Evolutionary conservation across 2,888 invertebrate genomes (phyloP).

Genomic region (Blastobasis adustella): DNA sequence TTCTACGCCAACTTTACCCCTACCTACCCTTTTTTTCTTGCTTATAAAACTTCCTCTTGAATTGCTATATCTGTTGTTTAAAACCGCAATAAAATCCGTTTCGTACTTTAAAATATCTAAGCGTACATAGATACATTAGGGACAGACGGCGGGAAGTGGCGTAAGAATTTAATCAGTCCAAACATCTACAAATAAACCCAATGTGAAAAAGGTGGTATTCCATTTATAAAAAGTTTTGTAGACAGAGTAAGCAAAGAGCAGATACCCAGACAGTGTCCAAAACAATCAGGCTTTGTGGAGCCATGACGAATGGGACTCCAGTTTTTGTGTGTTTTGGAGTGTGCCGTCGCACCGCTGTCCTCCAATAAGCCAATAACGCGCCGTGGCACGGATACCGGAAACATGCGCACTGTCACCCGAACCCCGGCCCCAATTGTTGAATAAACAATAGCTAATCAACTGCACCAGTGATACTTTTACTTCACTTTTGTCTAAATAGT

Average conservation of each 20-base stretch:
- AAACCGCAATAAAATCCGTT: no score
- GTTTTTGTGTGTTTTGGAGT: conserved; percentile 67
- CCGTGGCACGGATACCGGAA: conserved; percentile 54
- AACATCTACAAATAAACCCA: conserved; percentile 26
- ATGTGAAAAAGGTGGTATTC: conserved; percentile 29
- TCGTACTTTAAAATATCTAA: no score
- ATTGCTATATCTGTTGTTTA: no score
- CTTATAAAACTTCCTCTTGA: no score
- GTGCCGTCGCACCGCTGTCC: conserved; percentile 45
- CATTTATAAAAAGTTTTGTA: conserved; percentile 44
- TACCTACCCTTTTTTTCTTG: no score
- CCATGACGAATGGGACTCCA: conserved; percentile 62
- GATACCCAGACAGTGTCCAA: conserved; percentile 28
- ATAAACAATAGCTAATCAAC: conserved; percentile 41
- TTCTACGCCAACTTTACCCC: no score
- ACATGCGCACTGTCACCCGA: conserved; percentile 46
- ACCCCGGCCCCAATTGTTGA: conserved; percentile 55
- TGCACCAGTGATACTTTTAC: neutral
- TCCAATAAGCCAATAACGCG: conserved; percentile 44
- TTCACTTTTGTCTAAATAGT: no score
- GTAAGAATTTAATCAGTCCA: no score
- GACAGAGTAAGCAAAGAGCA: conserved; percentile 30
- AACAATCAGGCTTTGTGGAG: conserved; percentile 62
- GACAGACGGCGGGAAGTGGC: no score
- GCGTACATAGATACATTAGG: no score